Percentiles rank a stretch among this genome's conserved stretches.
Conservation (phyloP, 2,113 vertebrate genomes). For the Machaerirhynchus nigripectus region DNA sequence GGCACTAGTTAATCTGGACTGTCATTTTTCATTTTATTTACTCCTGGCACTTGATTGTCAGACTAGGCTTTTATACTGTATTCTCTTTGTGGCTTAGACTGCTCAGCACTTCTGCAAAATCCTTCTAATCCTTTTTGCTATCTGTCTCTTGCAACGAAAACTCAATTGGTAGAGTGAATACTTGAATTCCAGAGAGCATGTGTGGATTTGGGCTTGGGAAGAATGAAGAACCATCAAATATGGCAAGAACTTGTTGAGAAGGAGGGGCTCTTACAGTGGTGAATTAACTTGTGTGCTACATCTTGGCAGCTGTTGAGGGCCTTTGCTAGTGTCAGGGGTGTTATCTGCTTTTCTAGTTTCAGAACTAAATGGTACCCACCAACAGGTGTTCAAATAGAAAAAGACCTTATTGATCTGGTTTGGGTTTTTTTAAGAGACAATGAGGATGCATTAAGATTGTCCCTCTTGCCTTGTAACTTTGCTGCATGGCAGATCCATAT, state of each 20-base stretch:
- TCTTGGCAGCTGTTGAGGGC: not conserved
- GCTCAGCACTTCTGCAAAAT: not conserved
- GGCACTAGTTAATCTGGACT: not conserved
- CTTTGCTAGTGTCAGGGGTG: not conserved
- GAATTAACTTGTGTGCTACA: not conserved
- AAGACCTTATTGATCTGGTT: not conserved
- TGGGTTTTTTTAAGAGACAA: not conserved
- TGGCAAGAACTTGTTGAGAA: not conserved
- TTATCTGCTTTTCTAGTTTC: not conserved
- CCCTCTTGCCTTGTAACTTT: not conserved
- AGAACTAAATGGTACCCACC: not conserved
- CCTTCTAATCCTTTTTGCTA: constrained; percentile 18
- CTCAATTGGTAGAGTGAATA: not conserved
- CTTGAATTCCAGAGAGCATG: not conserved
- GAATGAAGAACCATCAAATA: not conserved
- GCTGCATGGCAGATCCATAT: not conserved
- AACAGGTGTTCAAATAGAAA: not conserved
- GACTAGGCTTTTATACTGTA: not conserved
- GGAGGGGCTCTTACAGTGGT: not conserved
- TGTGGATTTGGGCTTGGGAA: not conserved
- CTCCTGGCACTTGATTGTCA: not conserved
- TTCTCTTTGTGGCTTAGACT: not conserved
- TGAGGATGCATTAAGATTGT: not conserved
- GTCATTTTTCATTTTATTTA: constrained; percentile 16
- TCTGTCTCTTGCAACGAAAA: not conserved